Percentiles rank a stretch among this genome's conserved stretches.
These are phyloP conservation scores for Netelia virgata DNA, from an alignment of 2,888 invertebrate species.

Conservation along the genomic window DNA sequence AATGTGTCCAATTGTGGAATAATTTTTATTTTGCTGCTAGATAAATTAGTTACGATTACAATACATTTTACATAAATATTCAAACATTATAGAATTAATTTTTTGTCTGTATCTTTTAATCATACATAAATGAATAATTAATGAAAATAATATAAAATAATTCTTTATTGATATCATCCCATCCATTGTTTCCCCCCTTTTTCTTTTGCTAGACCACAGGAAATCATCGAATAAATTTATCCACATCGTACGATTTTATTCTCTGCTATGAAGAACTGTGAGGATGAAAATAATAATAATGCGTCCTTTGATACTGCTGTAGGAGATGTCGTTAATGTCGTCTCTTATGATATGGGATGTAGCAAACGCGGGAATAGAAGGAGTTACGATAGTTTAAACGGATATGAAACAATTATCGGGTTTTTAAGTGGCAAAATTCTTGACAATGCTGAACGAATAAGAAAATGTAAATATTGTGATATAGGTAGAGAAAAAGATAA, in stretches of 20 bases:
- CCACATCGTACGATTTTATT: background rate
- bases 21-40: too few species aligned
- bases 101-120: background rate
- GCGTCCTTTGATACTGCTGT: background rate
- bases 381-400: conserved; percentile 18
- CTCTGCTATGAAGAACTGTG: background rate
- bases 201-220: background rate
- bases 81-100: conserved; percentile 1
- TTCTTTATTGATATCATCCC: background rate
- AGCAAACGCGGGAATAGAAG: conserved; percentile 9
- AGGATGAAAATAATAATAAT: conserved; percentile 2
- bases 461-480: conserved; percentile 25
- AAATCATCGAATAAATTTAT: background rate
- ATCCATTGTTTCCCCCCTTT: background rate
- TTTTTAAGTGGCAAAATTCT: conserved; percentile 7
- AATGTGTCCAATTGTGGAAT: background rate
- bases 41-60: too few species aligned
- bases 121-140: background rate
- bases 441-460: background rate
- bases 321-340: conserved; percentile 1
- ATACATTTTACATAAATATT: background rate
- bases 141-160: background rate
- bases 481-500: background rate
- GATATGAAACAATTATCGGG: conserved; percentile 8
- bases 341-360: conserved; percentile 11